Percentiles rank a stretch among this genome's conserved stretches.
phyloP scores from a whole-genome alignment of 2,113 vertebrate species.

The Carollia perspicillata region DNA sequence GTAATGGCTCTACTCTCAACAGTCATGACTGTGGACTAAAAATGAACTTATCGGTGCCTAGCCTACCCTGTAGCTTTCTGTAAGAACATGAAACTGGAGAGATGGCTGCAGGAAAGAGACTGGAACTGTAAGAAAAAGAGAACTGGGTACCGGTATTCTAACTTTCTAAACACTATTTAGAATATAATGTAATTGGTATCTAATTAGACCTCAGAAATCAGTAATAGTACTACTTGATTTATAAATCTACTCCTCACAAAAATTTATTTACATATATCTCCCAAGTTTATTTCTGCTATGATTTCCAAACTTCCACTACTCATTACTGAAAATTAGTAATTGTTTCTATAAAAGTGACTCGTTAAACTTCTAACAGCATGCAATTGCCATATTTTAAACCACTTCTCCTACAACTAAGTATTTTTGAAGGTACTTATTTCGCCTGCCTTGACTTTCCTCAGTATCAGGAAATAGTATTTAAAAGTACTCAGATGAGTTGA shows the following conservation, averaged over 20 bases:
- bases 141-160: neutral
- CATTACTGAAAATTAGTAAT: constrained; percentile 14
- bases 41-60: constrained; percentile 7
- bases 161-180: constrained; percentile 12
- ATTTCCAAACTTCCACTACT: constrained; percentile 1
- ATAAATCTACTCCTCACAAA: neutral
- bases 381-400: neutral
- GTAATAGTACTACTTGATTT: neutral
- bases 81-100: neutral
- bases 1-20: neutral
- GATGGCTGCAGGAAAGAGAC: neutral
- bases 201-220: neutral
- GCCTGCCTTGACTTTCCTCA: neutral
- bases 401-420: neutral
- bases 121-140: neutral
- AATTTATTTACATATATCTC: neutral
- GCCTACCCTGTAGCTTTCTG: constrained; percentile 4
- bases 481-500: neutral
- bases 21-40: neutral
- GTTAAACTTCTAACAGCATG: neutral
- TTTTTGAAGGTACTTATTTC: neutral
- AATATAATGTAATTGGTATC: neutral
- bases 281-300: neutral
- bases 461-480: neutral
- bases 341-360: constrained; percentile 22